These are phyloP conservation scores for Pseudococcus viburni DNA, from an alignment of 2,888 invertebrate genomes.

Conservation along the genomic window DNA sequence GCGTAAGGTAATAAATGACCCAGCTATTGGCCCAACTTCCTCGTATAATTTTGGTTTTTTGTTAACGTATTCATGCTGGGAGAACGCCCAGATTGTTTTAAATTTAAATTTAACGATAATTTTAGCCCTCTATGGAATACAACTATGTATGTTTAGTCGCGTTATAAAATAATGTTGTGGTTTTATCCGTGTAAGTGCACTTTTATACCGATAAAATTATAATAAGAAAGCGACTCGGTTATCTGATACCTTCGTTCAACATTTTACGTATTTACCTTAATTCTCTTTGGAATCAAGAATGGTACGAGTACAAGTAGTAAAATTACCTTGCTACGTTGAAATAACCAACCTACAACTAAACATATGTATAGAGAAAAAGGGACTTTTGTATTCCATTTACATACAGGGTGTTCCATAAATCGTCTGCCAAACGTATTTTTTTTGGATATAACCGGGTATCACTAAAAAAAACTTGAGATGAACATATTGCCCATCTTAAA, in stretches of 20 bases:
- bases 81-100: slow-evolving; percentile 9
- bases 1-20: background rate
- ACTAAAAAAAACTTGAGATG: too few relatives aligned
- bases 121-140: background rate
- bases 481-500: too few relatives aligned
- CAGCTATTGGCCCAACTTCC: background rate
- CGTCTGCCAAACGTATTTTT: too few relatives aligned
- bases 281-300: background rate
- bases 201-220: slow-evolving; percentile 11
- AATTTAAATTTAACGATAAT: background rate
- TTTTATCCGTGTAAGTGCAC: background rate
- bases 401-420: too few relatives aligned
- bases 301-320: background rate
- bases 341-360: background rate
- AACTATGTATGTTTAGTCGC: background rate
- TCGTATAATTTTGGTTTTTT: slow-evolving; percentile 3
- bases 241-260: background rate
- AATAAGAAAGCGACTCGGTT: background rate
- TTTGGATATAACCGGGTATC: too few relatives aligned
- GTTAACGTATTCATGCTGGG: background rate
- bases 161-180: background rate
- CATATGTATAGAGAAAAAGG: background rate
- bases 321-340: background rate
- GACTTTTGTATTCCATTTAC: background rate
- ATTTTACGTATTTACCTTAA: background rate